Conservation (phyloP, 2,113 vertebrate genomes). For the Leptocoma aspasia region DNA sequence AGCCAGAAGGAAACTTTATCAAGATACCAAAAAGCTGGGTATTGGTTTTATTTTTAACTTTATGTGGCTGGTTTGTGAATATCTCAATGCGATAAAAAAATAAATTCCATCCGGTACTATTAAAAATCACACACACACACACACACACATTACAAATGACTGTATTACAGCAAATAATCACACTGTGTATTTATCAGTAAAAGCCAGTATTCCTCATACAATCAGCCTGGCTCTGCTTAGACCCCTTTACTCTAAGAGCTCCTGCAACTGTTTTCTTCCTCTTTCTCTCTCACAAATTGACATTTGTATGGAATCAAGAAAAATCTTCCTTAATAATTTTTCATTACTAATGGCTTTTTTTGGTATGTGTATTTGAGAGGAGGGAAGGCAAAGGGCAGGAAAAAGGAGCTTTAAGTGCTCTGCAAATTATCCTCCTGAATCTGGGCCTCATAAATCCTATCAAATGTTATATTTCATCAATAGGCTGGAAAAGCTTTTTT, state of each 20-base stretch:
- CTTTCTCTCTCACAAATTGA: conserved; percentile 49
- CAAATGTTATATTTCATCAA: conserved; percentile 83
- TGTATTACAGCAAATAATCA: conserved; percentile 52
- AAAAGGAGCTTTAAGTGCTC: conserved; percentile 81
- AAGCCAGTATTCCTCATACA: neutral
- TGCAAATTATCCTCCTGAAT: conserved; percentile 82
- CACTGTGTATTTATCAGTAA: conserved; percentile 1
- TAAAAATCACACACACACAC: conserved; percentile 14
- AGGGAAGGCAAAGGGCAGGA: conserved; percentile 73
- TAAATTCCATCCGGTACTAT: conserved; percentile 17
- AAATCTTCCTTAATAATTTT: conserved; percentile 73
- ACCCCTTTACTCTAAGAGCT: neutral
- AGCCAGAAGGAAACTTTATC: conserved; percentile 71
- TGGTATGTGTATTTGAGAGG: conserved; percentile 63
- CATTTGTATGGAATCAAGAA: conserved; percentile 68
- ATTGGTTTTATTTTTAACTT: conserved; percentile 58
- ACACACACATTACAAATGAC: neutral
- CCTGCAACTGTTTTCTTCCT: conserved; percentile 33
- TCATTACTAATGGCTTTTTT: conserved; percentile 74
- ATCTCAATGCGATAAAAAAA: conserved; percentile 27
- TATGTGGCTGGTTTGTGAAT: conserved; percentile 3
- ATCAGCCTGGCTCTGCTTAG: neutral
- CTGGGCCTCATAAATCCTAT: conserved; percentile 82
- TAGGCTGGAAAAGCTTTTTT: conserved; percentile 75
- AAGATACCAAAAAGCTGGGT: conserved; percentile 59